These are phyloP conservation scores for Mercenaria mercenaria DNA, from an alignment of 1,140 invertebrate species.

Conservation along the genomic window DNA sequence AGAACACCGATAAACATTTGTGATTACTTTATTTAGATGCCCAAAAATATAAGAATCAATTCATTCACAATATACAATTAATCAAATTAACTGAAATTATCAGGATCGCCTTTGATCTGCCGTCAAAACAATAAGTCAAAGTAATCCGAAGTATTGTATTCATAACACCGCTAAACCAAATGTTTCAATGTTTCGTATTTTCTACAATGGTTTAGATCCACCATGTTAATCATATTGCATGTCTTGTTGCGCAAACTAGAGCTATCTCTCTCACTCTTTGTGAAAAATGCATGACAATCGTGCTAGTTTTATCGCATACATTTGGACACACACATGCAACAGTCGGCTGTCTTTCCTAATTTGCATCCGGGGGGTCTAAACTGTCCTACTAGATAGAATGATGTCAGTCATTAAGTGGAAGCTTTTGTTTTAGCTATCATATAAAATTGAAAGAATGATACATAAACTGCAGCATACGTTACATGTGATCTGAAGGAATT, in stretches of 20 bases:
- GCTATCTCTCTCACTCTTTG: too few species aligned
- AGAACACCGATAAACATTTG: neutral
- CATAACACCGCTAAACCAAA: neutral
- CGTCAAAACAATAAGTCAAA: neutral
- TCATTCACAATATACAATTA: neutral
- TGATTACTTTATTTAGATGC: neutral
- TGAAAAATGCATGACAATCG: too few species aligned
- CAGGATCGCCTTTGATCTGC: neutral
- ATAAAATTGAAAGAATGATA: neutral
- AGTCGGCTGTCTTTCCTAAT: neutral
- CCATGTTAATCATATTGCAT: too few species aligned
- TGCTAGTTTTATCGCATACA: neutral
- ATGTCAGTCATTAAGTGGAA: neutral
- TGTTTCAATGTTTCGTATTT: too few species aligned
- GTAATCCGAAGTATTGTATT: neutral
- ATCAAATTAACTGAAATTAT: neutral
- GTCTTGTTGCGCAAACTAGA: too few species aligned
- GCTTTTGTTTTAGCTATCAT: neutral
- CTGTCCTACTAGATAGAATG: neutral
- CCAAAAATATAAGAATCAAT: neutral
- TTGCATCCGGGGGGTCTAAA: neutral
- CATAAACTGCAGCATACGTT: neutral
- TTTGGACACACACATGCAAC: neutral
- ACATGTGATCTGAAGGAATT: too few species aligned
- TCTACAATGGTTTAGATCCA: too few species aligned